Evolutionary conservation across 64 coral and sea anemone genomes (phyloP).

Genomic region (Actinia tenebrosa): DNA sequence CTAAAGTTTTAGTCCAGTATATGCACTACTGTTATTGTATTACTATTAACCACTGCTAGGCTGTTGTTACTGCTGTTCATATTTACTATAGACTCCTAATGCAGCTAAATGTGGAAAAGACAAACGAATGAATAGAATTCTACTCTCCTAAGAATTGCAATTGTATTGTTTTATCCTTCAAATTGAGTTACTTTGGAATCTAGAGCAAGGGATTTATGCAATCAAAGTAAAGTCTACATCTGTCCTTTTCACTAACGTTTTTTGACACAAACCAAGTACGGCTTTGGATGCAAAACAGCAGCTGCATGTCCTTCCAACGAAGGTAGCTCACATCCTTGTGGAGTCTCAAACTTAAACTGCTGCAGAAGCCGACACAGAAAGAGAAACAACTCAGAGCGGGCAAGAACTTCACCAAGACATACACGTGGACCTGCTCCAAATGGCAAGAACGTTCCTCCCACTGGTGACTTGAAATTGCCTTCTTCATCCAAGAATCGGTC

Average conservation of each 20-base stretch:
- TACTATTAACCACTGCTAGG: too few species aligned
- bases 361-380: slow-evolving; percentile 47
- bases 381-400: slow-evolving; percentile 39
- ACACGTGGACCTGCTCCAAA: slow-evolving; percentile 50
- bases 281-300: slow-evolving; percentile 25
- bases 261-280: slow-evolving; percentile 18
- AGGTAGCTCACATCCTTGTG: slow-evolving; percentile 37
- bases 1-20: too few species aligned
- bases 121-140: too few species aligned
- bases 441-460: slow-evolving; percentile 16
- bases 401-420: slow-evolving; percentile 43
- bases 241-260: neutral
- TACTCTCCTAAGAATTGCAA: too few species aligned
- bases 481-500: slow-evolving; percentile 40
- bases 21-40: too few species aligned
- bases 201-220: too few species aligned
- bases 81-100: too few species aligned
- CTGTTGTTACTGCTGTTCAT: too few species aligned
- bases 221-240: too few species aligned
- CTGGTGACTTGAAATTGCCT: slow-evolving; percentile 37
- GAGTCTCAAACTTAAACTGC: slow-evolving; percentile 54
- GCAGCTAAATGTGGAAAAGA: too few species aligned
- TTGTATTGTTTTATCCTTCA: too few species aligned
- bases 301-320: slow-evolving; percentile 13
- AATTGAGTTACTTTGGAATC: too few species aligned